These are phyloP conservation scores for Tipula helvola DNA, from an alignment of 2,888 invertebrate genomes.

Conservation along the genomic window DNA sequence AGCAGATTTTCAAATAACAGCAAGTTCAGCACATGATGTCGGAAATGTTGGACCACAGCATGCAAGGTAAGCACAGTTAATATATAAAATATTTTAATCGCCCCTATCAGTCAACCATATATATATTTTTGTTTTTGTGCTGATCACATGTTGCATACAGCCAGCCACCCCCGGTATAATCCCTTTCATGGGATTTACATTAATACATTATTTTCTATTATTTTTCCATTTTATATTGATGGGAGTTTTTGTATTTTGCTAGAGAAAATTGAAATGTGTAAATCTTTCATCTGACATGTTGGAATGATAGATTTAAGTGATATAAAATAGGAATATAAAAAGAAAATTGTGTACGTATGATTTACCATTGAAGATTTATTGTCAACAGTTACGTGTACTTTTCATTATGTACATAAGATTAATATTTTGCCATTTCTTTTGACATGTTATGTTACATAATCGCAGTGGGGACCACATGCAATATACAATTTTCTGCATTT, in stretches of 20 bases:
- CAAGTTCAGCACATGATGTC: conserved; percentile 70
- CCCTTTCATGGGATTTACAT: neutral
- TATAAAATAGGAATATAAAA: neutral
- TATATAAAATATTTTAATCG: neutral
- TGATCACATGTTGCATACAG: conserved; percentile 8
- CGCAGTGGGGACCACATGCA: neutral
- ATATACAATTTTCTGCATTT: neutral
- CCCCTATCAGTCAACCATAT: conserved; percentile 8
- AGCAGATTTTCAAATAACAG: conserved; percentile 62
- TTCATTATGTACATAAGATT: neutral
- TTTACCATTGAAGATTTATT: neutral
- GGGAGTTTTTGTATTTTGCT: neutral
- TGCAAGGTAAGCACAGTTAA: conserved; percentile 49
- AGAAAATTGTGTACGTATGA: neutral
- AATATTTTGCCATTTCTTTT: neutral
- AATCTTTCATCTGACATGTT: neutral
- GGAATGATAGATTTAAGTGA: neutral
- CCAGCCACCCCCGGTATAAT: neutral
- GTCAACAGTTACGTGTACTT: neutral
- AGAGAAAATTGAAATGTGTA: neutral
- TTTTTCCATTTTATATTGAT: neutral
- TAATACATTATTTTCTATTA: neutral
- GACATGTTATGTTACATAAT: neutral
- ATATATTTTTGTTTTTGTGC: neutral
- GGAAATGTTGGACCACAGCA: conserved; percentile 71